Evolutionary conservation across 2,113 vertebrate genomes (phyloP).

Genomic region (Probosciger aterrimus): DNA sequence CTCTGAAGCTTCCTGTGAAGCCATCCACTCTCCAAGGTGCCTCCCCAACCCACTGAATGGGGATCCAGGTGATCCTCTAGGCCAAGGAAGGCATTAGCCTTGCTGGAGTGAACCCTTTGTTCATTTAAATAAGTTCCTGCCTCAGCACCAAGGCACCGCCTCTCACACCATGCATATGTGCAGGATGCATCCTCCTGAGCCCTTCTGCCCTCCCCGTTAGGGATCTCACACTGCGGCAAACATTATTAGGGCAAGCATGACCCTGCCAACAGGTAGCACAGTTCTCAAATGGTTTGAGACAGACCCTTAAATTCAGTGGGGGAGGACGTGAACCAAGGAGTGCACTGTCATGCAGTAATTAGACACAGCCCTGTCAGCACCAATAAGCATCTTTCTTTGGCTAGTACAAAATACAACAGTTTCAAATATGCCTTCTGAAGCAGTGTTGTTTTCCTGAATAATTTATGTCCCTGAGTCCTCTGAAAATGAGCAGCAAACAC

Average conservation of each 20-base stretch:
- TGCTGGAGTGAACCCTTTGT: not conserved
- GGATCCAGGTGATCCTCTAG: not conserved
- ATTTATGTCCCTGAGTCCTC: slow-evolving; percentile 26
- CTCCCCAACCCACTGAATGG: not conserved
- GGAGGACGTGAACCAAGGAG: not conserved
- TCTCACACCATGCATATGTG: not conserved
- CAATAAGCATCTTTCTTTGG: not conserved
- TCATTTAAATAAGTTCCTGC: not conserved
- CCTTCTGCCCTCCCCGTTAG: not conserved
- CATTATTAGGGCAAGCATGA: not conserved
- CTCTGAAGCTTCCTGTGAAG: not conserved
- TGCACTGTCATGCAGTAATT: not conserved
- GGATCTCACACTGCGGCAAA: not conserved
- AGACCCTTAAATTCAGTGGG: not conserved
- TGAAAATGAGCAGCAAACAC: slow-evolving; percentile 52
- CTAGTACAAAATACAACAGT: not conserved
- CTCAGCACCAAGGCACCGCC: not conserved
- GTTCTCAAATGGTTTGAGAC: not conserved
- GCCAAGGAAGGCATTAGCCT: not conserved
- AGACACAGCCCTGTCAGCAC: not conserved
- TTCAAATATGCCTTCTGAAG: slow-evolving; percentile 35
- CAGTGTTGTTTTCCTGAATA: slow-evolving; percentile 51
- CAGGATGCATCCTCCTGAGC: not conserved
- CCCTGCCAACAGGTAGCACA: not conserved
- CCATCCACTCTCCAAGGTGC: not conserved